phyloP scores from a whole-genome alignment of 92 coral and sea anemone genomes.

The Virgularia gustaviana region DNA sequence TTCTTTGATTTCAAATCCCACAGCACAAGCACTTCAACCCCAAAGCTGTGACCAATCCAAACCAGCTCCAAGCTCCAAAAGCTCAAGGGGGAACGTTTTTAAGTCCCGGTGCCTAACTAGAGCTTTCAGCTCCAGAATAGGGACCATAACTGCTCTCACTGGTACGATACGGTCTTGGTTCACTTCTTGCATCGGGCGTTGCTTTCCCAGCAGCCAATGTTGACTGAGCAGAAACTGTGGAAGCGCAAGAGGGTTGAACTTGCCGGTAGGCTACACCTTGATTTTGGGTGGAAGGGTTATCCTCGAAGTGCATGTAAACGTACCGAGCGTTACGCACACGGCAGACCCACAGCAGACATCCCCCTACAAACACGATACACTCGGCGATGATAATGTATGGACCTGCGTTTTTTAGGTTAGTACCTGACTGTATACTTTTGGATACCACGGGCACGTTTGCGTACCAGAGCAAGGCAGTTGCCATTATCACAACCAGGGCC shows the following conservation, averaged over 20 bases:
- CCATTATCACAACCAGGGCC: slow-evolving; percentile 13
- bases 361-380: not conserved
- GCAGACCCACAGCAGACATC: slow-evolving; percentile 1
- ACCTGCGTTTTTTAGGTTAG: slow-evolving; percentile 44
- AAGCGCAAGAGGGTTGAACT: not conserved
- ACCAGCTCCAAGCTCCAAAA: no score
- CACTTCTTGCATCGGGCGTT: not conserved
- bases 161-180: not conserved
- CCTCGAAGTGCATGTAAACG: not conserved
- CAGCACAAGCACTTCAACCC: no score
- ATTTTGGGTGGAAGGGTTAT: not conserved
- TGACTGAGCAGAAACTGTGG: not conserved
- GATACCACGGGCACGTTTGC: slow-evolving; percentile 22
- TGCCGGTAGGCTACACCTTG: not conserved
- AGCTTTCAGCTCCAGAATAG: no score
- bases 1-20: no score
- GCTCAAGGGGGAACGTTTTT: no score
- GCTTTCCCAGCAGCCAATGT: not conserved
- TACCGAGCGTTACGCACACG: not conserved
- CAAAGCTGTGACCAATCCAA: no score
- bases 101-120: no score
- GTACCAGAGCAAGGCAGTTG: slow-evolving; percentile 51
- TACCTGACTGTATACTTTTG: not conserved
- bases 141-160: no score
- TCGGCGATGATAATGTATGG: slow-evolving; percentile 22